Evolutionary conservation across 2,113 vertebrate species (phyloP), one percentile per base, ranked within the genome.

Genomic region (Nibea albiflora): DNA sequence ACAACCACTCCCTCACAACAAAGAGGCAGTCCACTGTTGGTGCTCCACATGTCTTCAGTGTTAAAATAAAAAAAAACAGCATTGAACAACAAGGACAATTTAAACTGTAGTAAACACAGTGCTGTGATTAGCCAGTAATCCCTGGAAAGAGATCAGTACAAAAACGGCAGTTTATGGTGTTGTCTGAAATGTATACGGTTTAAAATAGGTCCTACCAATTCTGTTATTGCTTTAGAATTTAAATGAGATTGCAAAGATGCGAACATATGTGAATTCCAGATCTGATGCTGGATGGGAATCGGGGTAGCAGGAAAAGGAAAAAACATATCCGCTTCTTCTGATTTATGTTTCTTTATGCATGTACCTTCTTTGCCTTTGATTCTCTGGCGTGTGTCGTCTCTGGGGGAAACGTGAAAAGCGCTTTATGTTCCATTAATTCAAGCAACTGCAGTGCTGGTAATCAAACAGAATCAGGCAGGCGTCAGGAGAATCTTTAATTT

Each of bases 211-310:
- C n/a, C 16, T 26, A 1, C 15, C 22, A 14, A 14, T 5, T 26
- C 20, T 70, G 22, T 44, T 56, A 28, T 22, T 54, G 53, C 69
- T 54, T 78, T 5, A 20, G 62, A 20, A 50, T 50, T 60, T 67
- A 53, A 76, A 69, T 28, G 44, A 53, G n/a, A 44, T 47, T 63
- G 35, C 31, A 12, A 64, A 52, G 14, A 75, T 75, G 22, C 57
- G 53, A 75, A 70, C 42, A 70, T 31, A 58, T 83, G 70, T 73
- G 49, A 56, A 58, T 73, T 73, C 46, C 47, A 52, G 53, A 73
- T 53, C 67, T 62, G 61, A 67, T 6, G 7, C 42, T 20, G 56
- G 56, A n/a, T 31, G 56, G 67, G 53, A 76, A 68, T 63, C 56
- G 60, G 46, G 28, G 61, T 39, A 72, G 20, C 62, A 64, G 42